These are phyloP conservation scores for Diorhabda elongata DNA, from an alignment of 1,140 invertebrate species.

Conservation along the genomic window DNA sequence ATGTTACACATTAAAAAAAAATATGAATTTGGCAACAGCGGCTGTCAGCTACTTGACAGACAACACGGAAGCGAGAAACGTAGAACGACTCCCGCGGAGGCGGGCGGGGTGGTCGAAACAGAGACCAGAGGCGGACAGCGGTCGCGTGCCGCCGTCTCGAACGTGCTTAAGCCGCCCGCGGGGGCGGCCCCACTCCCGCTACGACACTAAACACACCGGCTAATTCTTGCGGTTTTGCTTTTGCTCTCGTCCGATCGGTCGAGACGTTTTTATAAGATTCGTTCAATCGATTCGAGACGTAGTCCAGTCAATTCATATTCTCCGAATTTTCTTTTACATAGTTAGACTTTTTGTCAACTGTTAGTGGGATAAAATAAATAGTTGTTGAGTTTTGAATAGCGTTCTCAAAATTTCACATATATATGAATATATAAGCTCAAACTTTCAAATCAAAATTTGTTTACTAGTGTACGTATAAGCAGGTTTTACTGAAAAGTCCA, in stretches of 20 bases:
- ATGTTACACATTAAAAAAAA: too few relatives aligned
- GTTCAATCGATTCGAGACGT: neutral
- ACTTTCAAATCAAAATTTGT: too few relatives aligned
- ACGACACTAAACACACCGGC: neutral
- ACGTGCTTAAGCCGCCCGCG: neutral
- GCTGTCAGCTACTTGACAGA: neutral
- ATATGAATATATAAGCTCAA: too few relatives aligned
- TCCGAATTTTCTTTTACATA: too few relatives aligned
- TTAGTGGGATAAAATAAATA: too few relatives aligned
- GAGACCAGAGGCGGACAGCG: neutral
- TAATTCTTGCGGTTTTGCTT: slow-evolving; percentile 2
- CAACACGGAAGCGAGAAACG: neutral
- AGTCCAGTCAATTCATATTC: neutral
- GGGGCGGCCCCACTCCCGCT: neutral
- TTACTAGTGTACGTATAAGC: too few relatives aligned
- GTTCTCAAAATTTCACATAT: too few relatives aligned
- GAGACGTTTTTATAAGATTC: neutral
- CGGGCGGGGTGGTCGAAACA: neutral
- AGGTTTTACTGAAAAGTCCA: too few relatives aligned
- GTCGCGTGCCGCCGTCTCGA: slow-evolving; percentile 1
- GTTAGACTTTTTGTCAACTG: too few relatives aligned
- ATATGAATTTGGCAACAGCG: too few relatives aligned
- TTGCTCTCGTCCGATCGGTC: neutral
- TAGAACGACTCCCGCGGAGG: neutral
- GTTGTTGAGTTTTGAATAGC: too few relatives aligned